These are phyloP conservation scores for Pampusana beccarii DNA, from an alignment of 2,113 vertebrate genomes.

Conservation along the genomic window DNA sequence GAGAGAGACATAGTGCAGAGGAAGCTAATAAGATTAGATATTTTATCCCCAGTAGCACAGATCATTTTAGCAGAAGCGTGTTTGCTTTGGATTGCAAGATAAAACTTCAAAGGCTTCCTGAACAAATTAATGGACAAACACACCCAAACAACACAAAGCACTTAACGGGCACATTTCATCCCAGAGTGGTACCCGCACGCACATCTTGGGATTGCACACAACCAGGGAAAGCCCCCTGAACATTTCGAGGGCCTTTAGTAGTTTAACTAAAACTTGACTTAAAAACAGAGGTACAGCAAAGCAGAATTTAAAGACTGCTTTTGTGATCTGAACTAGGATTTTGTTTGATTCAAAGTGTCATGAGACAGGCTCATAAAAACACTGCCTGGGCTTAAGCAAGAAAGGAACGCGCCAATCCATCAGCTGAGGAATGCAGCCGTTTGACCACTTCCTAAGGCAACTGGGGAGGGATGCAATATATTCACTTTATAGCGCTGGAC, in stretches of 20 bases:
- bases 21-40: slow-evolving; percentile 52
- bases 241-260: background rate
- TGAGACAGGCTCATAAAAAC: slow-evolving; percentile 76
- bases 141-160: slow-evolving; percentile 27
- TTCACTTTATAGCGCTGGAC: slow-evolving; percentile 71
- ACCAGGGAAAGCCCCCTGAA: background rate
- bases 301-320: slow-evolving; percentile 50
- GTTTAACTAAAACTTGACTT: slow-evolving; percentile 19
- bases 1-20: background rate
- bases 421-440: slow-evolving; percentile 76
- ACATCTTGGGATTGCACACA: background rate
- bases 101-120: slow-evolving; percentile 62
- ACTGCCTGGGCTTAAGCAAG: slow-evolving; percentile 68
- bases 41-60: slow-evolving; percentile 35
- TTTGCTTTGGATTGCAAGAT: slow-evolving; percentile 59
- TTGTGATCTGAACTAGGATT: slow-evolving; percentile 61
- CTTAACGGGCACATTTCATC: background rate
- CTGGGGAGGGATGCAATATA: slow-evolving; percentile 73
- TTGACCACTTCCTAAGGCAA: slow-evolving; percentile 80
- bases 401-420: slow-evolving; percentile 74
- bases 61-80: slow-evolving; percentile 43
- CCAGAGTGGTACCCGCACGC: background rate
- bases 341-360: slow-evolving; percentile 74
- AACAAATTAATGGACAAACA: slow-evolving; percentile 60
- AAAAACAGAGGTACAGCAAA: background rate